Evolutionary conservation across 2,113 vertebrate genomes (phyloP), one percentile per base, ranked within the genome.

Genomic region (Rhinichthys klamathensis): DNA sequence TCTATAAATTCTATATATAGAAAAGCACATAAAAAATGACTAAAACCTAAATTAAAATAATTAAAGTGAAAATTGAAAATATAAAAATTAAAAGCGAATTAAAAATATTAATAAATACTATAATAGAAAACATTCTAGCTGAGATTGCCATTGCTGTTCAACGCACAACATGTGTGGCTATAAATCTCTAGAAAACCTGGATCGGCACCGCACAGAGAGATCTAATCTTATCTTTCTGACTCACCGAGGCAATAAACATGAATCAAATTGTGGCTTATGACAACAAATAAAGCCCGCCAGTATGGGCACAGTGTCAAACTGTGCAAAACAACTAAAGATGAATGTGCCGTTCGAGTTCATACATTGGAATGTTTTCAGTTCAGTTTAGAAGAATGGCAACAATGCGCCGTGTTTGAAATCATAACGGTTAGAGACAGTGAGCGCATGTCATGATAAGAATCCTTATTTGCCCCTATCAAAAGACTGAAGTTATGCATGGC

Each of bases 171-270:
- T 11, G 1, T 32, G 21, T 80, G 60, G 70, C 58, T 86, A 60
- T 85, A 80, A 85, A 87, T 60, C 58, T 80, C 16, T 25, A 65
- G 46, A 88, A 88, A 75, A 87, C 80, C 63, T 76, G 56, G 54
- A 84, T 21, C 27, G 46, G 30, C 25, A 41, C 25, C 41, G 32
- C 41, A 25, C 23, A 38, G 74, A 54, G 46, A 16, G 27, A 88
- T 80, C 72, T 35, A 82, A 75, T 84, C 77, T 86, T 25, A 18
- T 35, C 73, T 86, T 16, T 32, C 67, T 49, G 63, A 76, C 18
- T 84, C 82, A 63, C 76, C n/a, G 23, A 5, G 27, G 18, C 51
- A 61, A 82, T 75, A 87, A 46, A 73, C 41, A 60, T 15, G 46
- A 56, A 25, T 85, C 65, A 46, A 60, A 85, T 30, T 79, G 23